These are phyloP conservation scores for Patella ulyssiponensis DNA, from an alignment of 2,888 invertebrate genomes.

Conservation along the genomic window DNA sequence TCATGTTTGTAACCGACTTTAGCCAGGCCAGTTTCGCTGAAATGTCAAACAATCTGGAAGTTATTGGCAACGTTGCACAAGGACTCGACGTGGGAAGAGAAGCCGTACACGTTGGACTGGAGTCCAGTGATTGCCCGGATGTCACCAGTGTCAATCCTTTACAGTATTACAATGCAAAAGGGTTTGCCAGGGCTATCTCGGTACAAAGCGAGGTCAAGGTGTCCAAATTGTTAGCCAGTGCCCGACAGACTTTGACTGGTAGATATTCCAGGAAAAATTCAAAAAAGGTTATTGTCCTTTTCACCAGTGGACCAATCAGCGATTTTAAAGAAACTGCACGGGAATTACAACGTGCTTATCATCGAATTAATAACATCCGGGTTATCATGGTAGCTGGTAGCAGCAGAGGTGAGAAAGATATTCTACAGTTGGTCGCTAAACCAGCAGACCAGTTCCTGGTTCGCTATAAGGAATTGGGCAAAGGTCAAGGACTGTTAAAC, in stretches of 20 bases:
- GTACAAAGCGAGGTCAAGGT: not conserved
- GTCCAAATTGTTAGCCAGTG: not conserved
- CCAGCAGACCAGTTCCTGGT: not conserved
- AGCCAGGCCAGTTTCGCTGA: slow-evolving; percentile 16
- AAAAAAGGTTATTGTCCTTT: slow-evolving; percentile 20
- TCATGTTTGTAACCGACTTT: slow-evolving; percentile 30
- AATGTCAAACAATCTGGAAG: slow-evolving; percentile 8
- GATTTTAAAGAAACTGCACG: slow-evolving; percentile 18
- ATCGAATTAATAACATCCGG: not conserved
- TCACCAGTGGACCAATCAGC: slow-evolving; percentile 24
- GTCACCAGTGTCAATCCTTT: slow-evolving; percentile 11
- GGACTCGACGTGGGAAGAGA: slow-evolving; percentile 18
- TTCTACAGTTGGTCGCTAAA: not conserved
- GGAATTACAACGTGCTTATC: slow-evolving; percentile 19
- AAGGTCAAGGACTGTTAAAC: not conserved
- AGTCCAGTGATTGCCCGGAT: slow-evolving; percentile 19
- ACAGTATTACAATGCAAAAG: not conserved
- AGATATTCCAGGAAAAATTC: not conserved
- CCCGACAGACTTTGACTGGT: slow-evolving; percentile 12
- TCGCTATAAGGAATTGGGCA: not conserved
- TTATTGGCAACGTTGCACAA: slow-evolving; percentile 17
- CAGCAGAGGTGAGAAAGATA: not conserved
- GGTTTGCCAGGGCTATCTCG: slow-evolving; percentile 19
- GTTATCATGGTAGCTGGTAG: slow-evolving; percentile 23
- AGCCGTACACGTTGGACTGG: slow-evolving; percentile 21